Base-by-base conservation (phyloP, 2,797 vertebrate species). In the Betta splendens region DNA sequence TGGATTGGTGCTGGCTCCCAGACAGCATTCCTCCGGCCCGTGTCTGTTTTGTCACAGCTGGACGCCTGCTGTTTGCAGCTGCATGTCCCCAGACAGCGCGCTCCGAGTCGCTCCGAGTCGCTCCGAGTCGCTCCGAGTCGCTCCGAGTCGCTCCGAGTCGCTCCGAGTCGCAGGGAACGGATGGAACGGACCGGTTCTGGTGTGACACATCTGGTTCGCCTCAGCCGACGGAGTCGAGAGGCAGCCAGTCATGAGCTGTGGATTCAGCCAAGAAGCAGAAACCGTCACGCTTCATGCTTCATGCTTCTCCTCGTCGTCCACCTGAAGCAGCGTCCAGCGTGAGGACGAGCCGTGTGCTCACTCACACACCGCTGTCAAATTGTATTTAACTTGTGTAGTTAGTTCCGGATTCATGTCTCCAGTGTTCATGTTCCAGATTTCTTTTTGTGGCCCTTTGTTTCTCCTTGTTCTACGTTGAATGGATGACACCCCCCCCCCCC, bases 51-150 rank as follows among this genome's bases (percentile, higher is more conserved):
- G 31, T 79, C 46, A 16, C 46, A 58, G 60, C 64, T 58, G 74
- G 79, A 78, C 64, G 46, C 83, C 71, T 54, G 55, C 79, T 87
- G 87, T 66, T 68, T 83, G 60, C 85, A 89, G 86, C 89, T 89
- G 83, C 28, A 2, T 56, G 59, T 74, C 63, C 59, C 38, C 28
- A 15, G 20, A 44, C 1, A 1, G 13, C 32, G 69, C 64, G 23
- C 37, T 2, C 51, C 43, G 43, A 3, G 20, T 65, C 44, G 9
- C 22, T 53, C 35, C 28, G 21, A 60, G 32, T n/a, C n/a, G n/a
- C n/a, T n/a, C n/a, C n/a, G n/a, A n/a, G n/a, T n/a, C 64, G 23
- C 37, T 2, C 51, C 43, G 43, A 3, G 20, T 65, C 44, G 9
- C 22, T 53, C 35, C 28, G 21, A 60, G 32, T n/a, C 64, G 23